A percentile compares a stretch with the other conserved stretches of the same genome.
These are phyloP conservation scores for Morus bassanus DNA, from an alignment of 2,797 vertebrate species.

Conservation along the genomic window DNA sequence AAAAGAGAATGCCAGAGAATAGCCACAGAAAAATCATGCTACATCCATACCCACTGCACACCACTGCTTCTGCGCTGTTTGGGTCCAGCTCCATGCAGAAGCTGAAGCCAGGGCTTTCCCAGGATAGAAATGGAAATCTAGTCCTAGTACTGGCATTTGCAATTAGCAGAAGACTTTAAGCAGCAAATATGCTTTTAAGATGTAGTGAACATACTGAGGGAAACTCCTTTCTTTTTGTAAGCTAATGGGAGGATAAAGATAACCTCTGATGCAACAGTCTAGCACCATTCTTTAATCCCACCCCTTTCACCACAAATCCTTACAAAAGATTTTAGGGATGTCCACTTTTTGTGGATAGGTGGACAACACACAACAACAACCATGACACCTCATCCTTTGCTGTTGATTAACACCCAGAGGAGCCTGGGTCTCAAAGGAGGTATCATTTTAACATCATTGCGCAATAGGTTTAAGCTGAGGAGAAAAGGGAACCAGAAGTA, in stretches of 20 bases:
- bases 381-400: neutral
- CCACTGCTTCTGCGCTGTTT: fast-evolving
- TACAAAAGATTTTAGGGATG: neutral
- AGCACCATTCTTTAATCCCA: neutral
- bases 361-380: neutral
- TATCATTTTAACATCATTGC: too few species aligned
- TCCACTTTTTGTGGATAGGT: too few species aligned
- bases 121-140: neutral
- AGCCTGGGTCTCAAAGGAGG: neutral
- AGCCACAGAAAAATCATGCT: neutral
- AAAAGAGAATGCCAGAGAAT: too few species aligned
- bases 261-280: neutral
- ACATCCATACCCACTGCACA: fast-evolving
- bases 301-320: neutral
- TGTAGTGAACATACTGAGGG: neutral
- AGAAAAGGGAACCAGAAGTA: neutral
- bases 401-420: neutral
- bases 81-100: neutral
- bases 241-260: neutral
- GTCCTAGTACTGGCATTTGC: neutral
- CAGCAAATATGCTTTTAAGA: neutral
- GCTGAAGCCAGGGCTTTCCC: neutral
- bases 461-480: neutral
- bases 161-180: neutral
- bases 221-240: neutral